Percentiles rank a stretch among this genome's conserved stretches.
Evolutionary conservation across 2,888 invertebrate genomes (phyloP).

Genomic region (Agonum fuliginosum): DNA sequence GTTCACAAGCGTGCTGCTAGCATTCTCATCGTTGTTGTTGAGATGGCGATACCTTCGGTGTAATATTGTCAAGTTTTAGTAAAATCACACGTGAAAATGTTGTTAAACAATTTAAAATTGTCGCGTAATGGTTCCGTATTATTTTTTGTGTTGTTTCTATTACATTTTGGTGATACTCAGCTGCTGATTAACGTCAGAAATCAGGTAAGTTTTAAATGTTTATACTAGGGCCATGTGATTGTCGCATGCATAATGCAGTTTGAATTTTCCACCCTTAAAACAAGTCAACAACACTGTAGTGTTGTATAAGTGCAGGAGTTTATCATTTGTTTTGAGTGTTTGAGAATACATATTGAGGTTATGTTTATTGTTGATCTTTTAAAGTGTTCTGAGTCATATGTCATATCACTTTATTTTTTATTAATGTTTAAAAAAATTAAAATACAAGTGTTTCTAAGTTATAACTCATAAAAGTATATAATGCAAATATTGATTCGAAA

Average conservation of each 20-base stretch:
- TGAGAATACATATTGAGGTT: constrained; percentile 8
- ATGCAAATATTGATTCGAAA: no score
- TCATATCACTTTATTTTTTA: no score
- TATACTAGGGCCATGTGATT: constrained; percentile 50
- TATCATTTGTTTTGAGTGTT: background rate
- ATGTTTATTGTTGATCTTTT: constrained; percentile 18
- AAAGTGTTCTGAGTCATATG: no score
- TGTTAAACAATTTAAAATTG: constrained; percentile 13
- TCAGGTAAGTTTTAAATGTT: constrained; percentile 67
- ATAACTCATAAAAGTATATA: no score
- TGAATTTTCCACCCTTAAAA: background rate
- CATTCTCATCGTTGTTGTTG: constrained; percentile 50
- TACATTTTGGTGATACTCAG: constrained; percentile 67
- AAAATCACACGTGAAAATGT: constrained; percentile 51
- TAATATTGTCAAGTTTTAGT: constrained; percentile 30
- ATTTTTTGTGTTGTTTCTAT: constrained; percentile 64
- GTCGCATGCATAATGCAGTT: background rate
- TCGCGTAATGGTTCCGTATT: constrained; percentile 54
- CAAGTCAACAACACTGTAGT: background rate
- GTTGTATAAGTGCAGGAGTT: no score
- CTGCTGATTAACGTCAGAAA: constrained; percentile 71
- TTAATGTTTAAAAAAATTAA: no score
- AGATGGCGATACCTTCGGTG: constrained; percentile 41
- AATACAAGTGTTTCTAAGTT: no score
- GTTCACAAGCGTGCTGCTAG: constrained; percentile 45